phyloP scores from a whole-genome alignment of 1,140 invertebrate genomes.

The Euwallacea similis region DNA sequence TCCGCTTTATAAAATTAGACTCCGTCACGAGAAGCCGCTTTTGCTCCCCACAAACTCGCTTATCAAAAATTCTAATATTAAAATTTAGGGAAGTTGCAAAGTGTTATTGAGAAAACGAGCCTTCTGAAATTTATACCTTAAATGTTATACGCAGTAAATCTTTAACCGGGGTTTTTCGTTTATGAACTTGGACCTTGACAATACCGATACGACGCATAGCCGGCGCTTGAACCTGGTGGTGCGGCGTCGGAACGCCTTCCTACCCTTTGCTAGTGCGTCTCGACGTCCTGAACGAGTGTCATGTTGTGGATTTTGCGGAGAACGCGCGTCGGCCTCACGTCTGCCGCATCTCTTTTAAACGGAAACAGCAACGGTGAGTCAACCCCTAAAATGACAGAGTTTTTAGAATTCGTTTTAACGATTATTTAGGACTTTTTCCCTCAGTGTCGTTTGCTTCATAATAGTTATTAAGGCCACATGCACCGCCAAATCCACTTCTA shows the following conservation, averaged over 20 bases:
- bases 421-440: too few species aligned
- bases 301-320: constrained; percentile 37
- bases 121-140: background rate
- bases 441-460: too few species aligned
- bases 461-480: too few species aligned
- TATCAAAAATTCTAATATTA: too few species aligned
- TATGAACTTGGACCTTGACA: constrained; percentile 27
- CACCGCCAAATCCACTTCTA: too few species aligned
- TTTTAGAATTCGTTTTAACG: background rate
- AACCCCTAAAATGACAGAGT: background rate
- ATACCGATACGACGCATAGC: background rate
- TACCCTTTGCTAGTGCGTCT: constrained; percentile 24
- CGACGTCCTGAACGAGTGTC: constrained; percentile 21
- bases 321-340: constrained; percentile 36
- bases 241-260: constrained; percentile 19
- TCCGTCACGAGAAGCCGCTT: too few species aligned
- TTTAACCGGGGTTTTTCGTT: background rate
- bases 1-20: too few species aligned
- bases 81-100: too few species aligned
- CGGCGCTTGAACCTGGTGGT: constrained; percentile 24
- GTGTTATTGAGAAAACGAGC: too few species aligned
- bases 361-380: constrained; percentile 34
- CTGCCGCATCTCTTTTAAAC: constrained; percentile 33
- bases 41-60: too few species aligned
- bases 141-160: background rate